A percentile compares a stretch with the other conserved stretches of the same genome.
phyloP scores from a whole-genome alignment of 2,888 invertebrate genomes.

The Deroplatys truncata region DNA sequence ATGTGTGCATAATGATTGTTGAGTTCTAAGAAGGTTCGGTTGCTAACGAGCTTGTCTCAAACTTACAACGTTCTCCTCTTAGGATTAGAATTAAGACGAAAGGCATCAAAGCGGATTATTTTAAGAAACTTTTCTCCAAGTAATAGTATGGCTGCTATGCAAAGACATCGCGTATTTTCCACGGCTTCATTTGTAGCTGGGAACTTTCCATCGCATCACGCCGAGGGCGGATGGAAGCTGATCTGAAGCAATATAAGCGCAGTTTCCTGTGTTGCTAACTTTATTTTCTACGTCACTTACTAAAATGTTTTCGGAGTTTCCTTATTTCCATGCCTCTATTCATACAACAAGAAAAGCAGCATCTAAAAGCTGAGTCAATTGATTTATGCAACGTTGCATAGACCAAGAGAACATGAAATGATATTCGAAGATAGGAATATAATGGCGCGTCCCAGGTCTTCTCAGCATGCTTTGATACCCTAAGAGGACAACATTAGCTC shows the following conservation, averaged over 20 bases:
- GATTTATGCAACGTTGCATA: neutral
- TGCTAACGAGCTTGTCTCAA: neutral
- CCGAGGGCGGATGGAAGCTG: neutral
- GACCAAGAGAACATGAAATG: neutral
- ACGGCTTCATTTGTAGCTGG: neutral
- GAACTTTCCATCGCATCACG: neutral
- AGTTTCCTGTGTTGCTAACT: neutral
- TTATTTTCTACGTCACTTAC: neutral
- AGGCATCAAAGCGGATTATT: neutral
- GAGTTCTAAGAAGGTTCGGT: neutral
- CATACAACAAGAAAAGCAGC: neutral
- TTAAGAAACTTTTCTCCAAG: neutral
- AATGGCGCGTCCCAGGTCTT: too few relatives aligned
- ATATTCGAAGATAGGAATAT: neutral
- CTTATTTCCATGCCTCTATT: neutral
- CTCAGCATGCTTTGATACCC: too few relatives aligned
- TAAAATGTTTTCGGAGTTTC: neutral
- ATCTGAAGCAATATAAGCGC: neutral
- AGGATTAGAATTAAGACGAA: neutral
- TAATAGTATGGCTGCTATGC: neutral
- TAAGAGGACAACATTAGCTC: too few relatives aligned
- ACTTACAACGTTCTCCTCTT: neutral
- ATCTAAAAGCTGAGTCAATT: neutral
- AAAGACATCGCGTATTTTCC: neutral
- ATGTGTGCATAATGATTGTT: neutral